These are phyloP conservation scores for Cherax quadricarinatus DNA, from an alignment of 1,140 invertebrate species.

Conservation along the genomic window DNA sequence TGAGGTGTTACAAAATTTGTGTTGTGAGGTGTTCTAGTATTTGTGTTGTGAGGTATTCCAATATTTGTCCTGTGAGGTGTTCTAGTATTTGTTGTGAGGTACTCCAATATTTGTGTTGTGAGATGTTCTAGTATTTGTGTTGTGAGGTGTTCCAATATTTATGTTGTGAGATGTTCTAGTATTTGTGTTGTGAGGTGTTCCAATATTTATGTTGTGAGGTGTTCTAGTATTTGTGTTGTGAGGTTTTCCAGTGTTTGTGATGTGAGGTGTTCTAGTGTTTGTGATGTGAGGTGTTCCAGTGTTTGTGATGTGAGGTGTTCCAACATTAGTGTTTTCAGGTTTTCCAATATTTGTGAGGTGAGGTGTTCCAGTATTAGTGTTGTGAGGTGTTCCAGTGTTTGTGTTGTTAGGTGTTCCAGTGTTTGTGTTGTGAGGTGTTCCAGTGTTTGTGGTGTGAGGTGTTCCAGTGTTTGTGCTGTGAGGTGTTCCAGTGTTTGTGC, in stretches of 20 bases:
- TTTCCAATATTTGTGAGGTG: no score
- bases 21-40: background rate
- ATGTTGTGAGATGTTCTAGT: no score
- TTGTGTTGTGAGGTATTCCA: background rate
- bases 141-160: background rate
- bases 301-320: no score
- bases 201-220: no score
- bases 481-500: background rate
- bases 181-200: no score
- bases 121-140: background rate
- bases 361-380: no score
- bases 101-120: background rate
- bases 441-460: background rate
- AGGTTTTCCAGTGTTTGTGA: no score
- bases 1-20: background rate
- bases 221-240: no score
- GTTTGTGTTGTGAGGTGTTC: background rate
- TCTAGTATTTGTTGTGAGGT: background rate
- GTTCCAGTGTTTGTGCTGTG: background rate
- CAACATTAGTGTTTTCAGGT: no score
- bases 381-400: background rate
- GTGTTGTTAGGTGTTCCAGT: no score
- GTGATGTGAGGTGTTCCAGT: no score
- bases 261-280: no score
- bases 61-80: background rate